A percentile compares a stretch with the other conserved stretches of the same genome.
These are phyloP conservation scores for Pollenia labialis DNA, from an alignment of 2,888 invertebrate genomes.

Conservation along the genomic window DNA sequence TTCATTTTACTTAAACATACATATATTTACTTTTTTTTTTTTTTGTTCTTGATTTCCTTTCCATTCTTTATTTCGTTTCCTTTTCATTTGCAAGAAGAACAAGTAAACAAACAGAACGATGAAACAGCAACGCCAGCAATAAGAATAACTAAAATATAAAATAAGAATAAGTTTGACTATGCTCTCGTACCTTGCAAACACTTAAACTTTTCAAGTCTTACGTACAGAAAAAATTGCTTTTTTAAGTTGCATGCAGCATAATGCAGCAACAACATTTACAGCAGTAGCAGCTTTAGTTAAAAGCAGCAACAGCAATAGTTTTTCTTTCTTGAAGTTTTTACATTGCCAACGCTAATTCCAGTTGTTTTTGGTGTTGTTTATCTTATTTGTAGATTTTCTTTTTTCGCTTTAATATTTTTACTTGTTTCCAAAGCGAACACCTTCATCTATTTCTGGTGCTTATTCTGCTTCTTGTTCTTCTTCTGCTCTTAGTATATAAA, in stretches of 20 bases:
- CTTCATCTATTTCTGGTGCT: slow-evolving; percentile 64
- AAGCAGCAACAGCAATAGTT: slow-evolving; percentile 25
- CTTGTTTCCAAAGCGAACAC: slow-evolving; percentile 60
- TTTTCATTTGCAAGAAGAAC: slow-evolving; percentile 42
- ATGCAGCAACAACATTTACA: slow-evolving; percentile 26
- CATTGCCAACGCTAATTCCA: slow-evolving; percentile 70
- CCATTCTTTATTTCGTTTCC: slow-evolving; percentile 57
- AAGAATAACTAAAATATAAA: slow-evolving; percentile 36
- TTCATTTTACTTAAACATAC: slow-evolving; percentile 6
- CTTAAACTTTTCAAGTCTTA: slow-evolving; percentile 67
- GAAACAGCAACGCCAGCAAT: not conserved
- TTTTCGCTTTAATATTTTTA: slow-evolving; percentile 6
- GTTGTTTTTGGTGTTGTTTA: slow-evolving; percentile 34
- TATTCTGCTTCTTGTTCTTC: slow-evolving; percentile 50
- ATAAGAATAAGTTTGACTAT: slow-evolving; percentile 40
- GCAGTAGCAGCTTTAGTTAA: not conserved
- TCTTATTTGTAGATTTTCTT: slow-evolving; percentile 29
- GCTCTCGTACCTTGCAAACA: slow-evolving; percentile 64
- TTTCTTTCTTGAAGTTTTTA: slow-evolving; percentile 39
- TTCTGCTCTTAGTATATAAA: slow-evolving; percentile 45
- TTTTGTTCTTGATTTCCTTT: slow-evolving; percentile 51
- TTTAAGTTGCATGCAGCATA: slow-evolving; percentile 18
- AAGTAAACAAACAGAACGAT: slow-evolving; percentile 28
- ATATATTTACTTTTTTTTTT: slow-evolving; percentile 50
- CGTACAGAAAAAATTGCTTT: slow-evolving; percentile 8